These are phyloP conservation scores for Paramormyrops kingsleyae DNA, from an alignment of 2,113 vertebrate species.

Conservation along the genomic window DNA sequence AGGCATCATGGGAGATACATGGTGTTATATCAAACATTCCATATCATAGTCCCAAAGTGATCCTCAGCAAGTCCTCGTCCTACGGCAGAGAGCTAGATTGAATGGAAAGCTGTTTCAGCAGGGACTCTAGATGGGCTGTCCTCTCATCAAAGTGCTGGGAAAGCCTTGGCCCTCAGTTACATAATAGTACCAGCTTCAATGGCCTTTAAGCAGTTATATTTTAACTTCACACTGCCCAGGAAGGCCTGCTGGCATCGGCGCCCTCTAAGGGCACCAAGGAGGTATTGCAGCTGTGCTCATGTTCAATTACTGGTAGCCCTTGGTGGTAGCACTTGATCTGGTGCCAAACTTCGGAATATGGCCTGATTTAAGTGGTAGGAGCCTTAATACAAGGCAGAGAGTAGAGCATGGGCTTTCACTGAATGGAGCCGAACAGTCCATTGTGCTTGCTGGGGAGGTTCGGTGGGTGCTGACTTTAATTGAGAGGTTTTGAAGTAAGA, in stretches of 20 bases:
- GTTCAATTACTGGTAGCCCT: not conserved
- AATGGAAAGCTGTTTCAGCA: not conserved
- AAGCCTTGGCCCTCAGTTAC: not conserved
- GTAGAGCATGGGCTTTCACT: not conserved
- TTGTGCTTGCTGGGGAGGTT: not conserved
- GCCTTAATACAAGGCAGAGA: not conserved
- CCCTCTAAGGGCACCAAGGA: not conserved
- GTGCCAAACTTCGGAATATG: not conserved
- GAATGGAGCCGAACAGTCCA: not conserved
- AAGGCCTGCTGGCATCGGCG: not conserved
- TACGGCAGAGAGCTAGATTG: not conserved
- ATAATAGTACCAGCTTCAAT: not conserved
- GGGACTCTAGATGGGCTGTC: not conserved
- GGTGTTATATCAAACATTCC: not conserved
- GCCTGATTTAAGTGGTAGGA: not conserved
- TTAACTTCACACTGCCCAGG: not conserved
- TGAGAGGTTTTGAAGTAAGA: not conserved
- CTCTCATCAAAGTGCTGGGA: not conserved
- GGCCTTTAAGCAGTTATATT: not conserved
- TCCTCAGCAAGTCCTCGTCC: not conserved
- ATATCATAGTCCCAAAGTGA: not conserved
- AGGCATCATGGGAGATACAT: not conserved
- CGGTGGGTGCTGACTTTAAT: not conserved
- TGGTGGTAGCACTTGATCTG: not conserved
- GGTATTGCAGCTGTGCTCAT: not conserved